Evolutionary conservation across 2,113 vertebrate species (phyloP), one percentile per base, ranked within the genome.

Genomic region (Falco punctatus): DNA sequence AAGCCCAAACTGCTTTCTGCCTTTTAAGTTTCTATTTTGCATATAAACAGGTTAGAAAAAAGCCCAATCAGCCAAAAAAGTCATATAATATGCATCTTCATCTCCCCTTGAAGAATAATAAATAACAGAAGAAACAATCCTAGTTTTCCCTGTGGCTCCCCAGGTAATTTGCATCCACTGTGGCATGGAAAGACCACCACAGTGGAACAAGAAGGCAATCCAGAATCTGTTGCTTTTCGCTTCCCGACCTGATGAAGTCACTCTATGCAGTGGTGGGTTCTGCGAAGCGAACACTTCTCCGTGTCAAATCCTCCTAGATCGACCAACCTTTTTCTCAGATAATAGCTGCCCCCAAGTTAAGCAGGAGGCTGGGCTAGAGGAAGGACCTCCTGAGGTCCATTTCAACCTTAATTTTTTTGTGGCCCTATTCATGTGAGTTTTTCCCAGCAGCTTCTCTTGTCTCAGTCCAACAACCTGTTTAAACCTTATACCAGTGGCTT

Each of bases 281-380:
- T 66, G 44, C 35, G 59, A 81, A 51, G 14, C 2, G 2, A 42
- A 55, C 54, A 27, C n/a, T 46, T 81, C 24, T 22, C 62, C 13
- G 18, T 27, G 28, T 33, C 61, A 61, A 65, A 54, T 35, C 51
- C 14, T 9, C 19, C 24, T n/a, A 21, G 35, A 58, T 27, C 12
- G 7, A n/a, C 21, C 40, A 3, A 27, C 30, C 71, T 78, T 73
- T 93, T 95, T 92, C 79, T 75, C 12, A 38, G 44, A 21, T n/a
- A 33, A 49, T 66, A 85, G 19, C 52, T 58, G 44, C 20, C 19
- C 74, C 81, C 11, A 17, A 0, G 0, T 59, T 51, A 62, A 71
- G 80, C 85, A 94, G 91, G 44, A 89, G 73, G 69, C 83, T 81
- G 83, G 65, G 72, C 80, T 87, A 89, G 62, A 72, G 82, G 80